phyloP scores from a whole-genome alignment of 2,888 invertebrate species.

The Serrognathus titanus region DNA sequence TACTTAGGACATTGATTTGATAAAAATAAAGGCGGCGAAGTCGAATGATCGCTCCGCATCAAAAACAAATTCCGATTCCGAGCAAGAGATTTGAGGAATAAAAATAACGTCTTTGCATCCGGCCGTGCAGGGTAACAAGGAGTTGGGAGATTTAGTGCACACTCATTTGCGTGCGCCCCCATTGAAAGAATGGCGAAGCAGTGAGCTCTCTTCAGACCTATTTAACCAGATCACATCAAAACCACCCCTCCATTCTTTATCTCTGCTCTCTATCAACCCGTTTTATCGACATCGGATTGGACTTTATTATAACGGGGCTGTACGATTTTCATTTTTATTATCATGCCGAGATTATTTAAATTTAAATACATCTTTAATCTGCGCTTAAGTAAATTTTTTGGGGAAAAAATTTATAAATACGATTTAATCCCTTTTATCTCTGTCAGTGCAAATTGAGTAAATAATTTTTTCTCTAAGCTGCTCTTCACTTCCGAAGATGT shows the following conservation, averaged over 20 bases:
- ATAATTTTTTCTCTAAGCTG: too few species aligned
- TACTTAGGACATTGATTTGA: slow-evolving; percentile 17
- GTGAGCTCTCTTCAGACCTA: slow-evolving; percentile 28
- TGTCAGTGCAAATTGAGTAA: too few species aligned
- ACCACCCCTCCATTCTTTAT: slow-evolving; percentile 21
- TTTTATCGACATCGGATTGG: slow-evolving; percentile 34
- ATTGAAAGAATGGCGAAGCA: slow-evolving; percentile 24
- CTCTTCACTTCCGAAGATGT: too few species aligned
- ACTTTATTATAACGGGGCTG: slow-evolving; percentile 33
- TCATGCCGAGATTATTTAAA: slow-evolving; percentile 9
- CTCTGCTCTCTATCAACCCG: slow-evolving; percentile 33
- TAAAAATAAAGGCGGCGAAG: slow-evolving; percentile 17
- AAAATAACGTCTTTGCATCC: slow-evolving; percentile 22
- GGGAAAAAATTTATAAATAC: too few species aligned
- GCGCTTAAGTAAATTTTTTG: too few species aligned
- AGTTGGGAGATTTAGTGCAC: slow-evolving; percentile 31
- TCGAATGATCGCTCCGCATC: slow-evolving; percentile 17
- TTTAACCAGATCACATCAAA: slow-evolving; percentile 32
- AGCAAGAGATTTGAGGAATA: slow-evolving; percentile 16
- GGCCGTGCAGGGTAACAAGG: slow-evolving; percentile 31
- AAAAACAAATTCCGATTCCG: slow-evolving; percentile 19
- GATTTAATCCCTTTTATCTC: too few species aligned
- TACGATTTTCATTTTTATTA: slow-evolving; percentile 27
- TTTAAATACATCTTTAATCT: not conserved
- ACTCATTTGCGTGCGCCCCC: slow-evolving; percentile 31